Evolutionary conservation across 2,888 invertebrate genomes (phyloP).

Genomic region (Hydrotaea diabolus): DNA sequence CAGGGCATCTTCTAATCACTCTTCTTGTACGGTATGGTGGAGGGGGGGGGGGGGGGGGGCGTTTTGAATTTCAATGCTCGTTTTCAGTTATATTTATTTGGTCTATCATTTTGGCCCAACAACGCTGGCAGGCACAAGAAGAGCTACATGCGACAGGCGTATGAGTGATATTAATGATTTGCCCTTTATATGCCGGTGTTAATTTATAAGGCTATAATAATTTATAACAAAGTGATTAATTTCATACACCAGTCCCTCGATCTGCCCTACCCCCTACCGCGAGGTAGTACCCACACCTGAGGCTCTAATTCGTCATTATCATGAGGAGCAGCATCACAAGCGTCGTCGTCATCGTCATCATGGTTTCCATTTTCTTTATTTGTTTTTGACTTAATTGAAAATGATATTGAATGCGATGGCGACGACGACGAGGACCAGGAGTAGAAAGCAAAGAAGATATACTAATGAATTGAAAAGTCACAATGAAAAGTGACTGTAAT

Average conservation of each 20-base stretch:
- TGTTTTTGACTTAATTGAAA: conserved; percentile 33
- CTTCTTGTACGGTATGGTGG: no score
- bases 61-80: no score
- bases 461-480: conserved; percentile 27
- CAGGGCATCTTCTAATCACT: no score
- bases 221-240: conserved; percentile 57
- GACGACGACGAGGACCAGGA: not conserved
- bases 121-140: no score
- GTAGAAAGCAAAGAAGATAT: not conserved
- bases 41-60: no score
- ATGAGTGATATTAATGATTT: conserved; percentile 66
- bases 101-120: no score
- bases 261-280: not conserved
- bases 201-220: conserved; percentile 58
- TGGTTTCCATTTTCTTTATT: conserved; percentile 13
- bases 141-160: no score
- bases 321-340: no score
- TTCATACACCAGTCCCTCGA: not conserved
- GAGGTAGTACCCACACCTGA: not conserved
- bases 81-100: no score
- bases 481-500: not conserved
- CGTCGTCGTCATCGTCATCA: not conserved
- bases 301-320: not conserved
- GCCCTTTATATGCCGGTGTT: conserved; percentile 50
- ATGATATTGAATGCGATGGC: not conserved